Evolutionary conservation across 2,888 invertebrate species (phyloP), one percentile per base, ranked within the genome.

Genomic region (Nesidiocoris tenuis): DNA sequence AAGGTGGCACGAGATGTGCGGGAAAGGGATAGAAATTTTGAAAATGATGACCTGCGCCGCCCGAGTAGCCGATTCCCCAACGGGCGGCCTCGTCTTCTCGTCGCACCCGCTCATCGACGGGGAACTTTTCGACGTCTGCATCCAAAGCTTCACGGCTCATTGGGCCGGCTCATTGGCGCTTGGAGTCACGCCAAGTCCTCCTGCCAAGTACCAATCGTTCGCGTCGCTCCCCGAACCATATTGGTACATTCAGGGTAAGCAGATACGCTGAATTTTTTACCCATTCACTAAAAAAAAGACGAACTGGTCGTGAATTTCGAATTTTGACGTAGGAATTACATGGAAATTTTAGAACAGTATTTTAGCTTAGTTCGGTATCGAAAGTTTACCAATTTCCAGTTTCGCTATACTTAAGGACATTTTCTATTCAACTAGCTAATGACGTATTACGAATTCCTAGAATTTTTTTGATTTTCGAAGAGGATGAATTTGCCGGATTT

Each of bases 151-250:
- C 76, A 87, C 87, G 63, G 84, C 85, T 2, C 87, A 89, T 72
- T 90, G 88, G 85, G 88, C 90, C 75, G 95, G 95, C 7, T 90
- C 90, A 54, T 85, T 95, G 64, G 89, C 89, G 77, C 88, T 95
- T 83, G 95, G 95, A 0, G 88, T 95, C 9, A 90, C 95, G 0
- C 21, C 63, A 2, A 61, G 61, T 2, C 25, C 39, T 1, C 72
- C 72, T 1, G 72, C 61, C 1, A 72, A 72, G 21, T 72, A 72
- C 19, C 72, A 61, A 21, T 24, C 21, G 9, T 61, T 72, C 55
- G 25, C 39, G 12, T 22, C 61, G 54, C 72, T 72, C n/a, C 72
- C 91, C 0, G 87, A 88, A 7, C 92, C 90, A 82, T 89, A 90
- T 0, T 90, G 90, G 78, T 79, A 75, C 75, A 77, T 78, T 54